phyloP scores from a whole-genome alignment of 2,888 invertebrate genomes.

The Eupithecia tripunctaria region DNA sequence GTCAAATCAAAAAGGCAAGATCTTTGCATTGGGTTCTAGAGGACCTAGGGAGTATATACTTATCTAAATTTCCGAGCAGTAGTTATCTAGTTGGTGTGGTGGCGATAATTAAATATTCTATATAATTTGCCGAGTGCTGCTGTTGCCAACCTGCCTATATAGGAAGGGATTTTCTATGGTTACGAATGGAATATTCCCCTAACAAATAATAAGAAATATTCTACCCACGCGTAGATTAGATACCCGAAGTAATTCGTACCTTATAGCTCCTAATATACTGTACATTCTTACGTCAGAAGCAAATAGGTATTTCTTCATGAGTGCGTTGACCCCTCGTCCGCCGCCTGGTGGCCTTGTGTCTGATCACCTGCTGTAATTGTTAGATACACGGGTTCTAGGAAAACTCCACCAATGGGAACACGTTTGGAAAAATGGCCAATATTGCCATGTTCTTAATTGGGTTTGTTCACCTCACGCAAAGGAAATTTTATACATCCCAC shows the following conservation, averaged over 20 bases:
- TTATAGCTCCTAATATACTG: not conserved
- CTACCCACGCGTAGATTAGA: not conserved
- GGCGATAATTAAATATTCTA: not conserved
- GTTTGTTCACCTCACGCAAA: not conserved
- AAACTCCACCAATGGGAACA: slow-evolving; percentile 1
- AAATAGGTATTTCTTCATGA: not conserved
- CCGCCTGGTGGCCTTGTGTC: not conserved
- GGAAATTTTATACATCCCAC: not conserved
- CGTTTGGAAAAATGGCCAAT: not conserved
- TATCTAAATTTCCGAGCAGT: not conserved
- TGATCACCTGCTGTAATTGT: not conserved
- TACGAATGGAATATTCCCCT: not conserved
- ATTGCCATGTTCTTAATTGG: slow-evolving; percentile 12
- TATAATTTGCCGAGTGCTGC: not conserved
- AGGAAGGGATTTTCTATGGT: not conserved
- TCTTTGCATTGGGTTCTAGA: too few relatives aligned
- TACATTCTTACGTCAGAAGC: not conserved
- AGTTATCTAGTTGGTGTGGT: not conserved
- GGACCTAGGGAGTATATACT: not conserved
- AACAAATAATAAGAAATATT: not conserved
- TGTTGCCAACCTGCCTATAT: not conserved
- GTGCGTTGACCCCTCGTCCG: not conserved
- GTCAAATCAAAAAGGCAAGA: too few relatives aligned
- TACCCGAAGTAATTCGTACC: not conserved
- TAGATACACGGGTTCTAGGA: not conserved